phyloP scores from a whole-genome alignment of 2,797 vertebrate genomes.

The Ispidina lecontei region DNA sequence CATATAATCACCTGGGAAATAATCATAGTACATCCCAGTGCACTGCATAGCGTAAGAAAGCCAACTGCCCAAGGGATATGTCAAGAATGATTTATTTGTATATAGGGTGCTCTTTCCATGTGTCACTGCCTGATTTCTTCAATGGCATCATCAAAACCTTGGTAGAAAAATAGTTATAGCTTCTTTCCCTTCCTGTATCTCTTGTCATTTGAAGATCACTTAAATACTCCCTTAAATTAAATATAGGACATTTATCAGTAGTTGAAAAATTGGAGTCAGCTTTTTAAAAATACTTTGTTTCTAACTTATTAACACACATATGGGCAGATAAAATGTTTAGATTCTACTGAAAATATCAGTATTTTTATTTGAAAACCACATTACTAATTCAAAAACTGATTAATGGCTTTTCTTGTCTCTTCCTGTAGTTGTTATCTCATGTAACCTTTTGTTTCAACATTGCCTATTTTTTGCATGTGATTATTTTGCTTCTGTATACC shows the following conservation, averaged over 20 bases:
- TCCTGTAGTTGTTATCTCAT: not conserved
- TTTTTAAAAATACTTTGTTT: not conserved
- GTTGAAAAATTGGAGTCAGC: not conserved
- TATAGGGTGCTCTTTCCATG: conserved; percentile 22
- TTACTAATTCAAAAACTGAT: not conserved
- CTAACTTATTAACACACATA: not conserved
- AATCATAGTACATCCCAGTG: conserved; percentile 53
- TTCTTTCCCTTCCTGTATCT: not conserved
- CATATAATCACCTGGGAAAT: conserved; percentile 68
- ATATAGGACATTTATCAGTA: not conserved
- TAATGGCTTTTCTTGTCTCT: not conserved
- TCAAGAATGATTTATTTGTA: conserved; percentile 72
- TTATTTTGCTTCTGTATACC: not conserved
- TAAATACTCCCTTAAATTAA: not conserved
- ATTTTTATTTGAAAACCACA: not conserved
- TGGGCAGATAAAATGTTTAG: not conserved
- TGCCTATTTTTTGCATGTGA: not conserved
- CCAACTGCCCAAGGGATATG: conserved; percentile 64
- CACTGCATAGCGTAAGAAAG: conserved; percentile 50
- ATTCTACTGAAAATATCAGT: not conserved
- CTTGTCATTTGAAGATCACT: not conserved
- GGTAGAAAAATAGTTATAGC: not conserved
- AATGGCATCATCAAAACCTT: not conserved
- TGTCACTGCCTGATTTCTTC: conserved; percentile 59
- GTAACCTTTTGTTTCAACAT: not conserved